phyloP scores from a whole-genome alignment of 2,797 vertebrate species.

The Malacoraja senta region DNA sequence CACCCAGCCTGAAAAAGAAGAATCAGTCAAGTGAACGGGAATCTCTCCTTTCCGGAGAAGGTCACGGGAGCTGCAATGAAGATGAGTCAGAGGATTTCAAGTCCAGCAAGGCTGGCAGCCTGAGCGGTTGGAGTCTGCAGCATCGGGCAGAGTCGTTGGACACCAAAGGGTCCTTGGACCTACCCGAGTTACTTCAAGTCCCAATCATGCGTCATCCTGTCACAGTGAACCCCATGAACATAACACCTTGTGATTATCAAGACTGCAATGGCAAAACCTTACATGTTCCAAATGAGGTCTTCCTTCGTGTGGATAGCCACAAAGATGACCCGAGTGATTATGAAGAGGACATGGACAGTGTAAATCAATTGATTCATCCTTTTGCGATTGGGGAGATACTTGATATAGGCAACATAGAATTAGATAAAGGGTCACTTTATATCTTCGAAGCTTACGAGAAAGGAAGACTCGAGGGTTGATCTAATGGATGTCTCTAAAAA shows the following conservation, averaged over 20 bases:
- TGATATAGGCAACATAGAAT: not conserved
- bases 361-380: constrained; percentile 54
- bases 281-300: constrained; percentile 65
- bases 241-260: constrained; percentile 58
- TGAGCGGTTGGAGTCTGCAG: constrained; percentile 48
- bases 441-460: not conserved
- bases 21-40: constrained; percentile 82
- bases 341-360: constrained; percentile 76
- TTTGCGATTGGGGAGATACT: not conserved
- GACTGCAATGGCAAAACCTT: constrained; percentile 79
- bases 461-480: too few relatives aligned
- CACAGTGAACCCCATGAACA: constrained; percentile 45
- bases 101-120: constrained; percentile 47
- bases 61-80: constrained; percentile 70
- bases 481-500: too few relatives aligned
- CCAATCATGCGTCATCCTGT: constrained; percentile 57
- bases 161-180: constrained; percentile 62
- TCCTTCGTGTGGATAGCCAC: constrained; percentile 62
- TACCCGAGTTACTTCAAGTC: constrained; percentile 63
- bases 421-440: not conserved
- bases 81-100: constrained; percentile 64
- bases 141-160: constrained; percentile 58
- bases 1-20: constrained; percentile 84
- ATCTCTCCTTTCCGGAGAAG: constrained; percentile 81
- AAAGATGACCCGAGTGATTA: constrained; percentile 71